These are phyloP conservation scores for Setophaga coronata DNA, from an alignment of 2,113 vertebrate genomes.

Conservation along the genomic window DNA sequence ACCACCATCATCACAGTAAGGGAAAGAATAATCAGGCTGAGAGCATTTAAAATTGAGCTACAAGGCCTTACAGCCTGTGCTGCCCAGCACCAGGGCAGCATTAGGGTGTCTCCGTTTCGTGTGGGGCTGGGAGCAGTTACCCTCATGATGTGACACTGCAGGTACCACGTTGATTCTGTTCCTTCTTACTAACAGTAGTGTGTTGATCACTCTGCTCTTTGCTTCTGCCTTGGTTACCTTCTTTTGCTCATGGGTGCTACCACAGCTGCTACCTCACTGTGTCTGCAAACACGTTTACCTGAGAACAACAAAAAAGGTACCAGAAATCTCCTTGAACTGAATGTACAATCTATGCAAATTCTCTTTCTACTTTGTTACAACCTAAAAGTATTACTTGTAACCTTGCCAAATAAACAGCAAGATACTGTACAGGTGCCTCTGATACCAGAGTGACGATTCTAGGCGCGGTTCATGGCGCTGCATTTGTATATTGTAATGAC, in stretches of 20 bases:
- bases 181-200: not conserved
- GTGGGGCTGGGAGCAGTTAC: not conserved
- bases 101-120: not conserved
- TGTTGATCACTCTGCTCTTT: not conserved
- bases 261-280: conserved; percentile 82
- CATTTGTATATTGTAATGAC: conserved; percentile 65
- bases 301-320: conserved; percentile 52
- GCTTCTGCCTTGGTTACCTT: conserved; percentile 70
- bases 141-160: not conserved
- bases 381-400: conserved; percentile 67
- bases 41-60: not conserved
- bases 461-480: conserved; percentile 66
- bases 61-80: not conserved
- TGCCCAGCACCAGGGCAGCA: not conserved
- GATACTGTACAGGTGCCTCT: conserved; percentile 77
- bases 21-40: not conserved
- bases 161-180: not conserved
- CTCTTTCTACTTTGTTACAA: conserved; percentile 60
- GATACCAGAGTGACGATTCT: conserved; percentile 66
- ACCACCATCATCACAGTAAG: not conserved
- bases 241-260: conserved; percentile 76
- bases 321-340: conserved; percentile 71
- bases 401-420: conserved; percentile 74
- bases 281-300: conserved; percentile 74
- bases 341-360: conserved; percentile 85